phyloP scores from a whole-genome alignment of 2,113 vertebrate genomes.

The Corythoichthys intestinalis region DNA sequence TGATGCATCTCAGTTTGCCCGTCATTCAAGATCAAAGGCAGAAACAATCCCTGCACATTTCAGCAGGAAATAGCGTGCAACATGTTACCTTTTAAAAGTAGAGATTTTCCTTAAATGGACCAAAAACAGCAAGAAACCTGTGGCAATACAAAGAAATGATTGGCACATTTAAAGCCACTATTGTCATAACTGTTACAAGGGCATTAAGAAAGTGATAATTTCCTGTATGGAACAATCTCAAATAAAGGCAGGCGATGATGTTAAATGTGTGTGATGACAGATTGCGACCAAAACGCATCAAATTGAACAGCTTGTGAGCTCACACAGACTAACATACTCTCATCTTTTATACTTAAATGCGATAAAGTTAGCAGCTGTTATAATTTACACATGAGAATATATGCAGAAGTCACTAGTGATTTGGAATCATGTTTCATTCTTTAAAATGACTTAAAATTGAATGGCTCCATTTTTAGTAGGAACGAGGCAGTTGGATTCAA shows the following conservation, averaged over 20 bases:
- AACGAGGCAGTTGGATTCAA: no score
- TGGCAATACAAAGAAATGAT: neutral
- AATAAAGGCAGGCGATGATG: neutral
- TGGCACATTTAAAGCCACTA: neutral
- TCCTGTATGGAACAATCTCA: neutral
- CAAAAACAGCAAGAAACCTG: no score
- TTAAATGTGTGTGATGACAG: neutral
- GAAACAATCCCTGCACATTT: neutral
- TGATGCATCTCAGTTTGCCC: neutral
- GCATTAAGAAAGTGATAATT: no score
- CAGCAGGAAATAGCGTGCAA: neutral
- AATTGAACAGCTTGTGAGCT: conserved; percentile 1
- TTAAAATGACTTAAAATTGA: no score
- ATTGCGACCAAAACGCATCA: neutral
- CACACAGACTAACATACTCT: neutral
- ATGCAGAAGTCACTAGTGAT: no score
- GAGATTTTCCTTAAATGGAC: no score
- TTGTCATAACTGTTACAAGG: no score
- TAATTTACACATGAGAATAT: no score
- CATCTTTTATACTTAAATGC: conserved; percentile 5
- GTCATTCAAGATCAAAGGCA: neutral
- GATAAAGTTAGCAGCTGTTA: neutral
- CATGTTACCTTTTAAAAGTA: neutral
- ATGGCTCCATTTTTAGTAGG: no score
- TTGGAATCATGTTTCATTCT: no score